phyloP scores from a whole-genome alignment of 2,888 invertebrate species.

The Iselma pallidipennis region DNA sequence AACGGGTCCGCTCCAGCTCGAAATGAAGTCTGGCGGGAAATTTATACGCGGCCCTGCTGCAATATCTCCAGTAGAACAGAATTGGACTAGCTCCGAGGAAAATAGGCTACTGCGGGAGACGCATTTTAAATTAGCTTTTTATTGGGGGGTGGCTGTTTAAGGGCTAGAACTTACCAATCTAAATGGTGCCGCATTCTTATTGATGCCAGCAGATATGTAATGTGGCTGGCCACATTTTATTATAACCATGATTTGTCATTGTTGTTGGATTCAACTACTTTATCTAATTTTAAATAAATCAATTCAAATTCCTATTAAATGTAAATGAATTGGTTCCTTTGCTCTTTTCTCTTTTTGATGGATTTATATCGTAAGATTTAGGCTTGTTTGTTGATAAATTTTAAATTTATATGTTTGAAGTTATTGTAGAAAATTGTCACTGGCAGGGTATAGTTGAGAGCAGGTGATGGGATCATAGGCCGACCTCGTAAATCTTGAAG shows the following conservation, averaged over 20 bases:
- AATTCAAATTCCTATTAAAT: background rate
- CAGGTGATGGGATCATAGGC: conserved; percentile 51
- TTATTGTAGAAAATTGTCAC: conserved; percentile 15
- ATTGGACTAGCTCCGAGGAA: conserved; percentile 56
- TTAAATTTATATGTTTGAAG: conserved; percentile 11
- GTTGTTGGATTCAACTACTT: background rate
- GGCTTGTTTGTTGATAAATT: conserved; percentile 16
- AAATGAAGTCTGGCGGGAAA: conserved; percentile 70
- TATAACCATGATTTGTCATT: conserved; percentile 1
- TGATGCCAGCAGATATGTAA: conserved; percentile 24
- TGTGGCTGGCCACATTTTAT: conserved; percentile 4
- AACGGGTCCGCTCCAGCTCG: conserved; percentile 72
- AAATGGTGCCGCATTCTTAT: conserved; percentile 30
- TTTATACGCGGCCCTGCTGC: conserved; percentile 56
- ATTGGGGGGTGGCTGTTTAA: conserved; percentile 47
- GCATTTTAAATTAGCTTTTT: conserved; percentile 57
- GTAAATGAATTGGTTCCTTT: background rate
- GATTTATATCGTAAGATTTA: background rate
- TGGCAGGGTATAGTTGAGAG: conserved; percentile 12
- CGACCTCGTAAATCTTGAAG: conserved; percentile 51
- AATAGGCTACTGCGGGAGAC: conserved; percentile 55
- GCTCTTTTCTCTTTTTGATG: too few species aligned
- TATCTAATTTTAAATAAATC: background rate
- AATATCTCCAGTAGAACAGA: conserved; percentile 57
- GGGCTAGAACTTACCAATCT: conserved; percentile 40